These are phyloP conservation scores for Cynaeus angustus DNA, from an alignment of 2,888 invertebrate genomes.

Conservation along the genomic window DNA sequence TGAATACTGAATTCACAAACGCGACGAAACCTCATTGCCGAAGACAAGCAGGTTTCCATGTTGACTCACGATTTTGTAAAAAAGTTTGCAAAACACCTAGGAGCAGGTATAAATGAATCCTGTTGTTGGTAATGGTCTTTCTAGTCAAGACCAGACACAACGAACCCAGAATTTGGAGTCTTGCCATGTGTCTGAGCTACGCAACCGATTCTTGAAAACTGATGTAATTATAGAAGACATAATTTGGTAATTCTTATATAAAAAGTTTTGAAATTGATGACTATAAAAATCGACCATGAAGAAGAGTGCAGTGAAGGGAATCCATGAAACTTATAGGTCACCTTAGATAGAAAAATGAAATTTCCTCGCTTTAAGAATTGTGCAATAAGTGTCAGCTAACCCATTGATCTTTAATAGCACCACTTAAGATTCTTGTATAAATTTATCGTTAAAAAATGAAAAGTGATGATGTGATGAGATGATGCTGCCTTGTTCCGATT, in stretches of 20 bases:
- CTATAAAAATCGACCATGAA: slow-evolving; percentile 34
- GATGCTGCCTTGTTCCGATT: slow-evolving; percentile 3
- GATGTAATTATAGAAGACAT: slow-evolving; percentile 15
- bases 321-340: slow-evolving; percentile 17
- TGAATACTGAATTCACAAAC: too few species aligned
- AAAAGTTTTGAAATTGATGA: slow-evolving; percentile 32
- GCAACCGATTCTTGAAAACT: slow-evolving; percentile 15
- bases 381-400: not conserved
- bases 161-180: slow-evolving; percentile 1
- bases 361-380: slow-evolving; percentile 7
- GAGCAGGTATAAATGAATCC: not conserved
- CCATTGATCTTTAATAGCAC: slow-evolving; percentile 8
- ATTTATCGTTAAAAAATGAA: slow-evolving; percentile 8
- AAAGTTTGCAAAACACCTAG: too few species aligned
- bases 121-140: not conserved
- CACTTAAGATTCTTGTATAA: slow-evolving; percentile 19
- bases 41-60: too few species aligned
- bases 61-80: too few species aligned
- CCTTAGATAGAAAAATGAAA: not conserved
- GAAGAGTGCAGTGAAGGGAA: slow-evolving; percentile 30
- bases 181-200: slow-evolving; percentile 14
- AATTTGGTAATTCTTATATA: slow-evolving; percentile 31
- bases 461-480: slow-evolving; percentile 4
- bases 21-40: too few species aligned
- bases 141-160: not conserved